These are phyloP conservation scores for Drosophila peninsularis DNA, from an alignment of 2,888 invertebrate genomes.

Conservation along the genomic window DNA sequence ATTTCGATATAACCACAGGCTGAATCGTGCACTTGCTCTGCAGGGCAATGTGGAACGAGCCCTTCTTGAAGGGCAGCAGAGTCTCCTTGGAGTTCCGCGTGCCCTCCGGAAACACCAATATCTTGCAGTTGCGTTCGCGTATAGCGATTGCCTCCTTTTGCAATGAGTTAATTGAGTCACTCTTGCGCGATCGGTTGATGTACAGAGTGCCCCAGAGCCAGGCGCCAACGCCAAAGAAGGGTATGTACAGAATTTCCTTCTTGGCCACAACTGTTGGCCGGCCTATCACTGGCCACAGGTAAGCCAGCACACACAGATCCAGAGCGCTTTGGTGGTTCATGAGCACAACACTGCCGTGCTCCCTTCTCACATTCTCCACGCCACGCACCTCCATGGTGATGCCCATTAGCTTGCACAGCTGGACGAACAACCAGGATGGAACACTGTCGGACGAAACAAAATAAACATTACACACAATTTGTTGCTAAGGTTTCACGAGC, in stretches of 20 bases:
- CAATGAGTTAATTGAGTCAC: slow-evolving; percentile 89
- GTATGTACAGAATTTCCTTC: slow-evolving; percentile 91
- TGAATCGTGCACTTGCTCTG: slow-evolving; percentile 93
- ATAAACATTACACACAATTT: not conserved
- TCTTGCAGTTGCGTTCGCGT: slow-evolving; percentile 88
- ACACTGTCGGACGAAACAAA: slow-evolving; percentile 85
- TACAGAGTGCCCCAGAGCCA: slow-evolving; percentile 96
- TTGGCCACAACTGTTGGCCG: slow-evolving; percentile 93
- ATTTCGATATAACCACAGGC: slow-evolving; percentile 94
- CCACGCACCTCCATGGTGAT: slow-evolving; percentile 90
- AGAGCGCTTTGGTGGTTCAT: slow-evolving; percentile 95
- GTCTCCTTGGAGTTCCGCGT: slow-evolving; percentile 92
- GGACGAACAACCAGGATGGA: slow-evolving; percentile 88
- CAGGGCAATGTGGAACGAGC: slow-evolving; percentile 97
- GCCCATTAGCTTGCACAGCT: slow-evolving; percentile 86
- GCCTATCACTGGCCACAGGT: slow-evolving; percentile 89
- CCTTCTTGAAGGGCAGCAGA: slow-evolving; percentile 96
- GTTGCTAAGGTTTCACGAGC: no score
- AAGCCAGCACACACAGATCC: slow-evolving; percentile 88
- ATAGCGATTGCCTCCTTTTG: slow-evolving; percentile 90
- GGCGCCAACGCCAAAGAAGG: slow-evolving; percentile 93
- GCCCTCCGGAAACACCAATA: slow-evolving; percentile 97
- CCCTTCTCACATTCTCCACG: slow-evolving; percentile 90
- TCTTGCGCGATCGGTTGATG: slow-evolving; percentile 91
- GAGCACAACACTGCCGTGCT: slow-evolving; percentile 91